Evolutionary conservation across 35 echinoderm and acorn worm genomes (phyloP).

Genomic region (Patiria miniata): DNA sequence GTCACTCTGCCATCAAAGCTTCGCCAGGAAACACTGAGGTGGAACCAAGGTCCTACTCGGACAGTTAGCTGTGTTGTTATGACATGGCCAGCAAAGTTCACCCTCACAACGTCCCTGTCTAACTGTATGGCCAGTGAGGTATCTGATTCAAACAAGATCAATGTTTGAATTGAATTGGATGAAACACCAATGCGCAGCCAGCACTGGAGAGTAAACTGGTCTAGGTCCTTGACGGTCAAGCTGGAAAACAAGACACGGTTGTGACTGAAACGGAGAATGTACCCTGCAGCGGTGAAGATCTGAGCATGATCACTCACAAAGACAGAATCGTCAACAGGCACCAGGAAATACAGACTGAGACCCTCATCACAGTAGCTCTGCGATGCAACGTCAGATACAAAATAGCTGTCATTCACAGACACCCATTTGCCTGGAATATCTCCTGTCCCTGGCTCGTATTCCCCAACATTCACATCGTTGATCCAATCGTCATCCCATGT

Average conservation of each 20-base stretch:
- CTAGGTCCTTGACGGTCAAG: not conserved
- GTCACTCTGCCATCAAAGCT: conserved; percentile 65
- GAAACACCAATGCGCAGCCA: conserved; percentile 38
- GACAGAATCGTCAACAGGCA: not conserved
- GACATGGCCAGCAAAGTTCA: conserved; percentile 15
- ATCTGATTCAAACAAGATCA: conserved; percentile 36
- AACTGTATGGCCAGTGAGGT: conserved; percentile 27
- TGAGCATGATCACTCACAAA: conserved; percentile 37
- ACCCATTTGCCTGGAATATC: conserved; percentile 19
- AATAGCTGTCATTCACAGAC: conserved; percentile 51
- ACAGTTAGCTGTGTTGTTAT: conserved; percentile 37
- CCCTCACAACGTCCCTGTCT: not conserved
- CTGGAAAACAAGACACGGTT: conserved; percentile 28
- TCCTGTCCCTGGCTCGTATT: not conserved
- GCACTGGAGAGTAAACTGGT: conserved; percentile 52
- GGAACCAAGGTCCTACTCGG: conserved; percentile 32
- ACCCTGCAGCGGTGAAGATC: conserved; percentile 29
- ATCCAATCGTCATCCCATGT: conserved; percentile 64
- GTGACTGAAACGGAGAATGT: conserved; percentile 48
- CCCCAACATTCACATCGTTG: conserved; percentile 61
- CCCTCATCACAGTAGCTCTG: conserved; percentile 49
- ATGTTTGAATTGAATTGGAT: conserved; percentile 26
- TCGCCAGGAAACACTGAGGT: conserved; percentile 55
- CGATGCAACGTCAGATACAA: conserved; percentile 20
- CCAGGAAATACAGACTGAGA: conserved; percentile 4